Evolutionary conservation across 2,797 vertebrate genomes (phyloP).

Genomic region (Syndactyla subalaris): DNA sequence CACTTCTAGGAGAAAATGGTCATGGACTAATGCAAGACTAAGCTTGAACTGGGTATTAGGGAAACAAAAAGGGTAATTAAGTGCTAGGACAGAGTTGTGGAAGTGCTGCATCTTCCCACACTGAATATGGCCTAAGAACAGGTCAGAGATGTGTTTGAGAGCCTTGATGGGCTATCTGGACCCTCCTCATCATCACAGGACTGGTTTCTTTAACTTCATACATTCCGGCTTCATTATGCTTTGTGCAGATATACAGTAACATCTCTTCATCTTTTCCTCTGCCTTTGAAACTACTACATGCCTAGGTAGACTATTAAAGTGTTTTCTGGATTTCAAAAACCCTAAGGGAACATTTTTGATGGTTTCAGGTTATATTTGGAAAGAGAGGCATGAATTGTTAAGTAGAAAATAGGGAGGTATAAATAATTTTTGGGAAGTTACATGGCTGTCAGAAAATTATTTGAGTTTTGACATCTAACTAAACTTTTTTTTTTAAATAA

Average conservation of each 20-base stretch:
- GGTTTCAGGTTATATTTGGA: background rate
- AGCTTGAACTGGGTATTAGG: background rate
- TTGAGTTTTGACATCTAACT: background rate
- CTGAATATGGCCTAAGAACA: background rate
- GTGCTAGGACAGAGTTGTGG: background rate
- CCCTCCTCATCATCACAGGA: accelerated
- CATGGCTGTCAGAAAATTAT: background rate
- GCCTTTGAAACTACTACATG: background rate
- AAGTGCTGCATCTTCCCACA: background rate
- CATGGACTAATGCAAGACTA: background rate
- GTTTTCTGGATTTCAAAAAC: background rate
- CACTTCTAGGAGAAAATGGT: background rate
- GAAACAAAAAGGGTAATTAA: background rate
- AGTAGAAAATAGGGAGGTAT: background rate
- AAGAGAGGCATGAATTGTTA: background rate
- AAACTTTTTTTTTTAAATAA: background rate
- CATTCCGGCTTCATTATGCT: background rate
- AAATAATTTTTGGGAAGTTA: background rate
- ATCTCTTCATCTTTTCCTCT: background rate
- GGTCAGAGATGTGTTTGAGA: background rate
- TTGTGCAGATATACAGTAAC: background rate
- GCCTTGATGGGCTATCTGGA: too few relatives aligned
- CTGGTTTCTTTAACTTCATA: background rate
- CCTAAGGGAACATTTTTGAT: background rate
- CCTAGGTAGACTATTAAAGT: accelerated